Conservation (phyloP, 2,888 invertebrate species). For the Yponomeuta plumbellus region DNA sequence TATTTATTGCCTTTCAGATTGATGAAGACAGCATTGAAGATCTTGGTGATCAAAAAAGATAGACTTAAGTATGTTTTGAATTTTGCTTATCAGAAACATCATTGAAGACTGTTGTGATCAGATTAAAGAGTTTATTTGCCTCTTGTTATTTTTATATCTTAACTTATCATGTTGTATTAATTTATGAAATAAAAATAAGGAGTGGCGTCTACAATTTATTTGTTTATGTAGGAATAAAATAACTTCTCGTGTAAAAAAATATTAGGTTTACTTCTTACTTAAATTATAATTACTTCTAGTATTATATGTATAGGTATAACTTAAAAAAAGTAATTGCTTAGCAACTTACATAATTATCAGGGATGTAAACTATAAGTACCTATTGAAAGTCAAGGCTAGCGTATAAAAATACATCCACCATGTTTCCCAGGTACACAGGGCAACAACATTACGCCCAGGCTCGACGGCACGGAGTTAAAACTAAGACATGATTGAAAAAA, state of each 20-base stretch:
- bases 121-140: constrained; percentile 7
- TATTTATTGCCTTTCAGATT: constrained; percentile 75
- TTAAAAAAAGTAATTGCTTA: too few species aligned
- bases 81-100: neutral
- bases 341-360: too few species aligned
- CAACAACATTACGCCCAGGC: too few species aligned
- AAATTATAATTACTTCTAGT: too few species aligned
- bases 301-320: too few species aligned
- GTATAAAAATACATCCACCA: too few species aligned
- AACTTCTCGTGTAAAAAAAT: neutral
- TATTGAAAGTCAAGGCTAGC: too few species aligned
- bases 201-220: constrained; percentile 6
- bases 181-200: constrained; percentile 9
- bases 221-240: constrained; percentile 12
- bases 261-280: too few species aligned
- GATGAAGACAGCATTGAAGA: constrained; percentile 96
- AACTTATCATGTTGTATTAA: neutral
- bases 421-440: too few species aligned
- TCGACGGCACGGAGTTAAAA: too few species aligned
- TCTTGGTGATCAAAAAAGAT: constrained; percentile 94
- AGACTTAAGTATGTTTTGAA: constrained; percentile 43
- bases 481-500: too few species aligned
- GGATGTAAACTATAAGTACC: too few species aligned
- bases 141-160: constrained; percentile 3
- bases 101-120: constrained; percentile 8